Conservation (phyloP, 2,113 vertebrate genomes). For the Callopanchax toddi region DNA sequence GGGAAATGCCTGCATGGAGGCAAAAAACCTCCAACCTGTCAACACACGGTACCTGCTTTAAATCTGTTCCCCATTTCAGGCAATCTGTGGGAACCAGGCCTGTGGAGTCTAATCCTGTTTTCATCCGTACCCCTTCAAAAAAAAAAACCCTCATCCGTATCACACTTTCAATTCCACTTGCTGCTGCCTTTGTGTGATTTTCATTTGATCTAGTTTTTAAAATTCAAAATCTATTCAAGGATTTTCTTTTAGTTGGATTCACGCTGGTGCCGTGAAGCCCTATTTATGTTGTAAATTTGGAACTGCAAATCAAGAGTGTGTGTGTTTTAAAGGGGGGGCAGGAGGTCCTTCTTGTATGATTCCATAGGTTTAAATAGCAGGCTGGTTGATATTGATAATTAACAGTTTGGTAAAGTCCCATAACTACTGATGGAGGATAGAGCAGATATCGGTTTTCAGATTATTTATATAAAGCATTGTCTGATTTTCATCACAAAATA, state of each 20-base stretch:
- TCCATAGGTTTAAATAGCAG: too few species aligned
- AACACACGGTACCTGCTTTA: conserved; percentile 83
- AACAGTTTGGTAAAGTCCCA: too few species aligned
- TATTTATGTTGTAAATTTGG: conserved; percentile 80
- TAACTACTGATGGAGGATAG: too few species aligned
- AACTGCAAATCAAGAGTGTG: conserved; percentile 77
- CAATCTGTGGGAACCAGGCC: conserved; percentile 87
- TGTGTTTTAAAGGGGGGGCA: conserved; percentile 54
- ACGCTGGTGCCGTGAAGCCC: conserved; percentile 70
- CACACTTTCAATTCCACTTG: conserved; percentile 86
- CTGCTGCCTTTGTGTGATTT: conserved; percentile 83
- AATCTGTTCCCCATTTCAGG: conserved; percentile 83
- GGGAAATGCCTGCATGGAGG: conserved; percentile 65
- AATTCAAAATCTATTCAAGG: conserved; percentile 84
- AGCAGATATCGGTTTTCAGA: too few species aligned
- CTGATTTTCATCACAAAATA: too few species aligned
- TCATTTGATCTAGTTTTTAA: conserved; percentile 86
- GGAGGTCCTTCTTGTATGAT: too few species aligned
- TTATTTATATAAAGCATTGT: too few species aligned
- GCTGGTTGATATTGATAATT: too few species aligned
- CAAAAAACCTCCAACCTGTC: conserved; percentile 76
- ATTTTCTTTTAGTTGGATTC: conserved; percentile 75
- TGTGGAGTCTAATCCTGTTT: conserved; percentile 85
- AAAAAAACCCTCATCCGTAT: conserved; percentile 80
- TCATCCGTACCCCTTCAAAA: conserved; percentile 74